Evolutionary conservation across 1,140 invertebrate species (phyloP).

Genomic region (Rhysida immarginata): DNA sequence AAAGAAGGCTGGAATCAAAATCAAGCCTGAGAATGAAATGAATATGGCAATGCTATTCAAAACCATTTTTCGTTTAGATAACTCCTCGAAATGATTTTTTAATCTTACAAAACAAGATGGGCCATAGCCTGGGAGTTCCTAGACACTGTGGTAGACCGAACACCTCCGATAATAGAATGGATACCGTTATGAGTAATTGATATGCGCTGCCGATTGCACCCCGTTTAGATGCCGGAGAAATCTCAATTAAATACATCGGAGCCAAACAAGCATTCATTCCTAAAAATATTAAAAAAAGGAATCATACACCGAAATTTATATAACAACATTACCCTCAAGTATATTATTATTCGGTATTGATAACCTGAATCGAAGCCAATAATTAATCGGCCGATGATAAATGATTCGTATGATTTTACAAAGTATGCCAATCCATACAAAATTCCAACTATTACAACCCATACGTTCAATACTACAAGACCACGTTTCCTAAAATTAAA

Average conservation of each 20-base stretch:
- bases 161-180: slow-evolving; percentile 46
- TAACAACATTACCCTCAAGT: background rate
- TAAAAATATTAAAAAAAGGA: slow-evolving; percentile 7
- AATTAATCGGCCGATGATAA: background rate
- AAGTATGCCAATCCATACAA: too few species aligned
- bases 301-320: too few species aligned
- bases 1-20: too few species aligned
- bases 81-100: too few species aligned
- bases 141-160: slow-evolving; percentile 31
- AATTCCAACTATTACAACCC: too few species aligned
- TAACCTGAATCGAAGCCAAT: slow-evolving; percentile 64
- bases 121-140: slow-evolving; percentile 33
- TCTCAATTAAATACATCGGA: slow-evolving; percentile 75
- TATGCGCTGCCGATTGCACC: slow-evolving; percentile 74
- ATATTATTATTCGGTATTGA: background rate
- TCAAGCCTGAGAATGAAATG: too few species aligned
- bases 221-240: slow-evolving; percentile 60
- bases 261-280: slow-evolving; percentile 54
- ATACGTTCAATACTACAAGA: too few species aligned
- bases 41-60: too few species aligned
- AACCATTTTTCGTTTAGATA: too few species aligned
- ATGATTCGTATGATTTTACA: background rate
- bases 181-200: slow-evolving; percentile 72
- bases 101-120: slow-evolving; percentile 30
- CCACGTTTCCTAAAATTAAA: too few species aligned